Base-by-base conservation (phyloP, 2,888 invertebrate genomes). In the Byasa hedistus region DNA sequence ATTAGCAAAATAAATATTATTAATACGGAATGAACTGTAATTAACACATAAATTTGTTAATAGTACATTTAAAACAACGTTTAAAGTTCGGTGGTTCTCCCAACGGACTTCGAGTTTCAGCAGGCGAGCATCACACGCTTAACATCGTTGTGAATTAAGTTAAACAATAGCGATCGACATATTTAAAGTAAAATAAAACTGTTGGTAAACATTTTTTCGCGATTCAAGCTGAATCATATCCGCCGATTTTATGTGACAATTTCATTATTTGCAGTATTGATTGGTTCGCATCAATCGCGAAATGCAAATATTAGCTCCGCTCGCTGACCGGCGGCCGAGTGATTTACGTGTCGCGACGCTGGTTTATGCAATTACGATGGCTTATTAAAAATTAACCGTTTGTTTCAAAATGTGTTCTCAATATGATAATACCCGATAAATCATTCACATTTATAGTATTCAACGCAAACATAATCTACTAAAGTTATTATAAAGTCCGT, bases 261-360 rank as follows among this genome's bases (percentile, higher is more conserved):
- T 87, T 85, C 85, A 87, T 86, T 90, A 90, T 91, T 91, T 91
- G 88, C 88, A 82, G 85, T 87, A 90, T 89, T 90, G 91, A 91
- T 91, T 91, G 89, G 85, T 80, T 84, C 78, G 86, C 86, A 90
- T 91, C 89, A 90, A 90, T 91, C 87, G 86, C 83, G 87, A 87
- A 87, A 88, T 88, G 89, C 89, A 91, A 91, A 91, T 91, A 91
- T 91, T 91, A 86, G 89, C 85, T 73, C 77, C 79, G 79, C 80
- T 77, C 84, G 81, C 78, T 84, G 86, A 82, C 83, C 85, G 82
- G 80, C 77, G 72, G 77, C 75, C 79, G 76, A 73, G 80, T 86
- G 86, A 86, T 87, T 86, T 86, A 86, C 85, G 83, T 83, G 83
- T 84, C 81, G 85, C 84, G 82, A 82, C 79, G 79, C 82, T 81